Evolutionary conservation across 2,888 invertebrate genomes (phyloP), one percentile per base, ranked within the genome.

Genomic region (Parnassius mnemosyne): DNA sequence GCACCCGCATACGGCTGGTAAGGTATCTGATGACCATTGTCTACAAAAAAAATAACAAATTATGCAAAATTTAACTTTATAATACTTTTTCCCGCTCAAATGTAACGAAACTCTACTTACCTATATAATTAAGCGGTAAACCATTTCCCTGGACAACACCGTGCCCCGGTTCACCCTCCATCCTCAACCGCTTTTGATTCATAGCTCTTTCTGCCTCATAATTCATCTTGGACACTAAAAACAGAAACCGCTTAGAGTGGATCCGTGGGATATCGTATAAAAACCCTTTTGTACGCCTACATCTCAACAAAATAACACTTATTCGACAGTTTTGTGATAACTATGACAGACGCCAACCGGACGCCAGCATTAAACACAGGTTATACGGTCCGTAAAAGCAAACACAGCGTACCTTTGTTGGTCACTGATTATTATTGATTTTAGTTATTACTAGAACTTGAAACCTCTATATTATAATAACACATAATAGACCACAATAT

Each of bases 401-500:
- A 89, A 90, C 89, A 91, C 84, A 92, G 92, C 91, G 90, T 92
- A 92, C 92, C 92, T 92, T 92, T 92, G 91, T 91, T 91, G 86
- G 85, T 85, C 86, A 85, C 84, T 84, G 89, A 87, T 88, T 89
- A 85, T 85, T 92, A 92, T 92, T 86, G 92, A 92, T 92, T 91
- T 92, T 91, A 91, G 85, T 86, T 83, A 81, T 81, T 84, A 85
- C 80, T 85, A 83, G 82, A 85, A 90, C 89, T 84, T 81, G 79
- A 78, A 84, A 81, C 82, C 81, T 80, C 80, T 69, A 76, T 79
- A 71, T 78, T 84, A 79, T 81, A 81, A 83, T 84, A 83, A 84
- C 82, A 85, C 91, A 90, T 92, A 90, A 85, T 91, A 87, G 72
- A 77, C 79, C 80, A 85, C 84, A 80, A 76, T 83, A 84, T 76